phyloP scores from a whole-genome alignment of 2,113 vertebrate species.

The Paedocypris sp. region DNA sequence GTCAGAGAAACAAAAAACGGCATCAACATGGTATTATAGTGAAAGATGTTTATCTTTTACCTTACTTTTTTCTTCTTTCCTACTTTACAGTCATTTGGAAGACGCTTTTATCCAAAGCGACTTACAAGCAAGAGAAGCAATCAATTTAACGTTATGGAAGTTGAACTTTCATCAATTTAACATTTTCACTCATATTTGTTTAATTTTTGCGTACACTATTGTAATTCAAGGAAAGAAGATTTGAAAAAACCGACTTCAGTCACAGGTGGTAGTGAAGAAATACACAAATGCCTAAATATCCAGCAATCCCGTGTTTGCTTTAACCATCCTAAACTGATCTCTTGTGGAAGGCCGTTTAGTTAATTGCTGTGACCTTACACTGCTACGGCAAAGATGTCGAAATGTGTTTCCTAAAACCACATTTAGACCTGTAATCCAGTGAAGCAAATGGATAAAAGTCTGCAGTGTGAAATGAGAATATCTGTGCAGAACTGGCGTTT shows the following conservation, averaged over 20 bases:
- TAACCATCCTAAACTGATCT: not conserved
- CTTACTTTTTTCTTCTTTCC: too few species aligned
- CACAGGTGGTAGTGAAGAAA: not conserved
- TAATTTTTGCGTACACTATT: too few species aligned
- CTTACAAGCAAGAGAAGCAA: too few species aligned
- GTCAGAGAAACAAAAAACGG: too few species aligned
- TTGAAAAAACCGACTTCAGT: not conserved
- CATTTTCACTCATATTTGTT: too few species aligned
- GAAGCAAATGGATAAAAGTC: not conserved
- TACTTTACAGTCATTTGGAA: too few species aligned
- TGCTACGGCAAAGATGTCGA: not conserved
- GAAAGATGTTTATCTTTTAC: too few species aligned
- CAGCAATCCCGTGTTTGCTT: not conserved
- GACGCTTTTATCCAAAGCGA: too few species aligned
- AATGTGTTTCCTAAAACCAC: not conserved
- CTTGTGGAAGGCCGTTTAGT: not conserved
- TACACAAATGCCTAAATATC: not conserved
- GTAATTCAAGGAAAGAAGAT: too few species aligned
- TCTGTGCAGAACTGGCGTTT: not conserved
- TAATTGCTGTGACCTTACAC: not conserved
- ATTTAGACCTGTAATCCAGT: not conserved
- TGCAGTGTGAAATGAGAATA: not conserved
- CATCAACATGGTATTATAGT: too few species aligned
- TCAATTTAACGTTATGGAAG: too few species aligned
- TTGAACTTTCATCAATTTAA: too few species aligned